Evolutionary conservation across 2,797 vertebrate genomes (phyloP), one percentile per base, ranked within the genome.

Genomic region (Tragelaphus eurycerus): DNA sequence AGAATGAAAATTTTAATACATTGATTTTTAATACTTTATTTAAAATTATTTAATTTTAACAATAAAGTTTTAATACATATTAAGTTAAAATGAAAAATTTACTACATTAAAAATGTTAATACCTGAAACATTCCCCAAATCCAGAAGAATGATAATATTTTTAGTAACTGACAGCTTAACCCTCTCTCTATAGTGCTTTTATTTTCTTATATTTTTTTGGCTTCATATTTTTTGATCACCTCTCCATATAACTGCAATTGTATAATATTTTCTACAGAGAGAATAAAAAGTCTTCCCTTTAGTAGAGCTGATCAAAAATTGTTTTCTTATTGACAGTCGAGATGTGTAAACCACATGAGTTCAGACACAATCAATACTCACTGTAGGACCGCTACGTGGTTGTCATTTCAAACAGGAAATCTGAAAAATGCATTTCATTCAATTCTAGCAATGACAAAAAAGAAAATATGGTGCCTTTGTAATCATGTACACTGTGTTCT

Each of bases 331-430:
- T 64, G 43, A 57, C 14, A 85, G 29, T 19, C 2, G 5, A 34
- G n/a, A 13, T 52, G 1, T 38, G 6, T 27, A 59, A 86, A 57
- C 59, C n/a, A 67, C 3, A 9, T 23, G 60, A 83, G 15, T 83
- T 89, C 43, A 82, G 60, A 57, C 23, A 34, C 16, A 34, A 10
- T 23, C 50, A 38, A 13, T 3, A 31, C 54, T 88, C 59, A 27
- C 48, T 55, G 1, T 15, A 38, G 13, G 10, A n/a, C 27, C 43
- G 27, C 4, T 31, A 1, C 2, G 16, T 7, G 7, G 38, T 27
- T 50, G 14, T 89, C 43, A 12, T 52, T 96, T 64, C 57, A 90
- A 59, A 93, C 19, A 71, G 43, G 25, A 86, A 67, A 86, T 67
- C n/a, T 79, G 50, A 86, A 90, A 86, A 79, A 59, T 1, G 3